A percentile compares a stretch with the other conserved stretches of the same genome.
Conservation (phyloP, 2,888 invertebrate genomes). For the Thymelicus sylvestris region DNA sequence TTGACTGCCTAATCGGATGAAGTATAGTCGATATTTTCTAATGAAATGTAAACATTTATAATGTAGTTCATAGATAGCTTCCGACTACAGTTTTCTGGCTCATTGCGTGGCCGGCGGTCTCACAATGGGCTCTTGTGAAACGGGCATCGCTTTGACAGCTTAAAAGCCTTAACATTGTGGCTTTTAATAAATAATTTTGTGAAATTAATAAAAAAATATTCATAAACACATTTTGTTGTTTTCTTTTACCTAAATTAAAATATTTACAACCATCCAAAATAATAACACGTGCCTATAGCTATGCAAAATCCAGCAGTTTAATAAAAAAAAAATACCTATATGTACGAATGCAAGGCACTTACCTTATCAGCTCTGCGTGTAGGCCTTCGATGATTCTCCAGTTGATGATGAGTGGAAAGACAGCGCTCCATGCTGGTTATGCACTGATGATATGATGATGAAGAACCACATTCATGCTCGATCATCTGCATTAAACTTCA, state of each 20-base stretch:
- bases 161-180: conserved; percentile 84
- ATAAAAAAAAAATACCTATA: too few species aligned
- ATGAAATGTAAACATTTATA: conserved; percentile 73
- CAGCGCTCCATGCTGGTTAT: too few species aligned
- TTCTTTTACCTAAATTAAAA: conserved; percentile 4
- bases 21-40: conserved; percentile 79
- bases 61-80: conserved; percentile 79
- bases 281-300: too few species aligned
- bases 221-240: conserved; percentile 54
- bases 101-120: conserved; percentile 55
- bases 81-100: conserved; percentile 71
- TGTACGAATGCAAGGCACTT: too few species aligned
- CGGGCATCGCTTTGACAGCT: conserved; percentile 80
- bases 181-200: conserved; percentile 83
- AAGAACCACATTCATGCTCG: too few species aligned
- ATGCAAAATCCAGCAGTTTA: too few species aligned
- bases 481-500: too few species aligned
- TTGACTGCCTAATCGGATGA: conserved; percentile 74
- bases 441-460: too few species aligned
- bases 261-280: too few species aligned
- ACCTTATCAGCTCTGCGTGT: too few species aligned
- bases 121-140: conserved; percentile 59
- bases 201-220: conserved; percentile 83
- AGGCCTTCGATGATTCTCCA: too few species aligned
- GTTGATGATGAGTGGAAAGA: too few species aligned